Conservation (phyloP, 2,113 vertebrate genomes). For the Sardina pilchardus region DNA sequence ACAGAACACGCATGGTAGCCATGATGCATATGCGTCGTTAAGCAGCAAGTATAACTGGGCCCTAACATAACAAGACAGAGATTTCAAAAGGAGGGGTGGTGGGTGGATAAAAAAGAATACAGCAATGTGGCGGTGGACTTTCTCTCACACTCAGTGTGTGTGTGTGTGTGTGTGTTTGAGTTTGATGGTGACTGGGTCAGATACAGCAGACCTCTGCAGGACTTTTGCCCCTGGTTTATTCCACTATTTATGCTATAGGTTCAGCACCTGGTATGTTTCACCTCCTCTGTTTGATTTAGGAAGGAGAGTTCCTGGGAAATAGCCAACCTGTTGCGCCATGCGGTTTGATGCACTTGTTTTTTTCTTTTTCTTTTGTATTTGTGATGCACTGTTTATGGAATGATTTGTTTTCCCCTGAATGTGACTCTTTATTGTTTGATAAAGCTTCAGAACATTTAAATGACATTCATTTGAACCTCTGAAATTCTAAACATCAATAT, state of each 20-base stretch:
- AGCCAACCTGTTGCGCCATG: neutral
- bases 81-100: too few relatives aligned
- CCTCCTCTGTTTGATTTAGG: conserved; percentile 3
- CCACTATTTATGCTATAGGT: neutral
- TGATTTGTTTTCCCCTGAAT: neutral
- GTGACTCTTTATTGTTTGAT: neutral
- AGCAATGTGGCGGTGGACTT: neutral
- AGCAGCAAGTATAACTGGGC: too few relatives aligned
- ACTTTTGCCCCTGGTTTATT: neutral
- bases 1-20: too few relatives aligned
- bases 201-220: neutral
- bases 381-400: neutral
- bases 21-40: too few relatives aligned
- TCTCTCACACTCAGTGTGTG: neutral
- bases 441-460: neutral
- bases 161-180: neutral
- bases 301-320: neutral
- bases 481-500: neutral
- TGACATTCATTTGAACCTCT: neutral
- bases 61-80: too few relatives aligned
- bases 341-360: neutral
- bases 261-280: neutral
- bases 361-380: neutral
- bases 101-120: too few relatives aligned
- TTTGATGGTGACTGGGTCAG: neutral